These are phyloP conservation scores for Clistopyga incitator DNA, from an alignment of 2,888 invertebrate species.

Conservation along the genomic window DNA sequence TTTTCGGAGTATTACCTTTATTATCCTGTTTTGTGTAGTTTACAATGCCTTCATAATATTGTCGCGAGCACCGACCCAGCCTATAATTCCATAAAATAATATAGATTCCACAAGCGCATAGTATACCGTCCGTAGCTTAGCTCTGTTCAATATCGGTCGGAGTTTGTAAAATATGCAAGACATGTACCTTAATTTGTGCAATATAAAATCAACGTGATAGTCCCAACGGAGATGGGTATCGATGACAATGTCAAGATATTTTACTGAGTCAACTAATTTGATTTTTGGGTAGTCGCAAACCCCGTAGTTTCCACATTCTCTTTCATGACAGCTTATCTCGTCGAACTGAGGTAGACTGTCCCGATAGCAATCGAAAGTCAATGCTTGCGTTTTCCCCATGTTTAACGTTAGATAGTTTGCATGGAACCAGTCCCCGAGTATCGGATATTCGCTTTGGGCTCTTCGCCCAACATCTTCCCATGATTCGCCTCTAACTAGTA, in stretches of 20 bases:
- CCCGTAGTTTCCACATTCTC: background rate
- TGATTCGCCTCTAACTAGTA: background rate
- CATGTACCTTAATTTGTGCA: constrained; percentile 21
- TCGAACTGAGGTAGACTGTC: constrained; percentile 20
- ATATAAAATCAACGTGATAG: background rate
- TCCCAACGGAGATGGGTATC: constrained; percentile 39
- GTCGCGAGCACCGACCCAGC: background rate
- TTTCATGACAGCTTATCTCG: constrained; percentile 1
- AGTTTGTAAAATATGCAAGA: constrained; percentile 12
- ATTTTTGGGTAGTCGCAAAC: background rate
- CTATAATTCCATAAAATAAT: constrained; percentile 14
- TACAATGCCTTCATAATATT: background rate
- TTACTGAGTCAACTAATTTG: constrained; percentile 3
- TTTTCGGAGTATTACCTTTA: constrained; percentile 3
- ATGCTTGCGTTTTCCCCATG: background rate
- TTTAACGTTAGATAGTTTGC: constrained; percentile 15
- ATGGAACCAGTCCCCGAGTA: constrained; percentile 17
- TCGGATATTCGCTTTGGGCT: background rate
- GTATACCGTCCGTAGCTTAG: background rate
- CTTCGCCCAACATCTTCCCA: constrained; percentile 42
- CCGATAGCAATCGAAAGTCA: background rate
- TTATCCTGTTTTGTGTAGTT: constrained; percentile 11
- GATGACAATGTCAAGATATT: constrained; percentile 18
- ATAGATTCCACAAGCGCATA: constrained; percentile 16
- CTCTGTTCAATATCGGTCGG: too few species aligned